Base-by-base conservation (phyloP, 1,140 invertebrate species). In the Tetragnatha versicolor region DNA sequence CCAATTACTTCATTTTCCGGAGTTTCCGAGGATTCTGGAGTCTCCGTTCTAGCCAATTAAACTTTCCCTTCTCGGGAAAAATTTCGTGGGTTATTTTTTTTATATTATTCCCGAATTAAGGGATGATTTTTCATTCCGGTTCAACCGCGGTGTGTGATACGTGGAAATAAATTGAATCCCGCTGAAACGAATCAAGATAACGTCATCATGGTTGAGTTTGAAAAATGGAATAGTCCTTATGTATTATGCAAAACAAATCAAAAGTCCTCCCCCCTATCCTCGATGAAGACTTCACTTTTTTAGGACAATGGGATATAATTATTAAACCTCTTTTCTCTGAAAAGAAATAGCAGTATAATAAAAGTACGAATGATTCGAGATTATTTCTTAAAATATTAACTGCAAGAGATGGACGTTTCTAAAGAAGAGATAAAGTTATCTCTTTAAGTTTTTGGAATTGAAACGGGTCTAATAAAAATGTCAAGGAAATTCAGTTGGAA, bases 1-100 rank as follows among this genome's bases (percentile, higher is more conserved):
- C 72, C 72, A 75, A 75, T 75, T 75, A 75, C 58, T 75, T 75
- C 72, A 75, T 75, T 75, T 61, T 42, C 58, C 37, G 58, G 35
- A 45, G 33, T 60, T 31, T 31, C 25, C 10, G 27, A 1, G 20
- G 31, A 42, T 58, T 45, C 27, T 10, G 53, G 49, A 73, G 39
- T 12, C 31, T 27, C 37, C 53, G 51, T 73, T 60, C 51, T 58
- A 73, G 53, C 69, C 69, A 73, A 73, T 73, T 73, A 73, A 73
- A n/a, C 53, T 31, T 20, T 25, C 35, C 27, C 49, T 51, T 20
- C 22, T 53, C 37, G 17, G 14, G 63, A 66, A 66, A 29, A 22
- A 45, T 58, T 31, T 65, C 61, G 27, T 17, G 17, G 27, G 37
- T 39, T 29, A 55, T 37, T 37, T 55, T 55, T 53, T 55, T 14